Percentiles rank a stretch among this genome's conserved stretches.
These are phyloP conservation scores for Calcarius lapponicus DNA, from an alignment of 2,797 vertebrate genomes.

Conservation along the genomic window DNA sequence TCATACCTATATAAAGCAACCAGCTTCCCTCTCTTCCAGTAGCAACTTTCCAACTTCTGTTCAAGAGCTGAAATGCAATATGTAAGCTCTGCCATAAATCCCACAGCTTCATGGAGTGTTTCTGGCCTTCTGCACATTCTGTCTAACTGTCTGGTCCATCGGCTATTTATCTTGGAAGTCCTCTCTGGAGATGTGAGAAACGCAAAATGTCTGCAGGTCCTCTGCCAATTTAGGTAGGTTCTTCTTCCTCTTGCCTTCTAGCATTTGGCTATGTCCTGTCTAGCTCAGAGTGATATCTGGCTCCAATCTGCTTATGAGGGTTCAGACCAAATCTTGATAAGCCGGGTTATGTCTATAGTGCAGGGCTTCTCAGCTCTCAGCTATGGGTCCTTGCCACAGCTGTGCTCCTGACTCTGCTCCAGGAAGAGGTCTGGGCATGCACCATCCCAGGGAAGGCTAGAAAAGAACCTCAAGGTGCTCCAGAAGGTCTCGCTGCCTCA, in stretches of 20 bases:
- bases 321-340: constrained; percentile 66
- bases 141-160: constrained; percentile 35
- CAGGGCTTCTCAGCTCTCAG: constrained; percentile 24
- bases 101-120: neutral
- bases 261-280: constrained; percentile 48
- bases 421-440: constrained; percentile 48
- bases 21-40: neutral
- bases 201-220: constrained; percentile 7
- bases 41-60: neutral
- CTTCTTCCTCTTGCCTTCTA: constrained; percentile 53
- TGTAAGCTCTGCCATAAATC: constrained; percentile 9
- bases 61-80: neutral
- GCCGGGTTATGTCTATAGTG: constrained; percentile 3
- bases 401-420: neutral
- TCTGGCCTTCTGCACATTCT: constrained; percentile 27
- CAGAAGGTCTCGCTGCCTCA: neutral
- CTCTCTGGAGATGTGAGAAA: constrained; percentile 15
- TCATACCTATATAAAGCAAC: neutral
- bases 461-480: neutral
- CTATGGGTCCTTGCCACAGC: constrained; percentile 39
- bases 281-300: constrained; percentile 57
- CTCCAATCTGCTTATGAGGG: constrained; percentile 45
- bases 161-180: constrained; percentile 62
- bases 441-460: neutral
- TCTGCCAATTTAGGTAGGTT: constrained; percentile 54